Evolutionary conservation across 2,797 vertebrate genomes (phyloP).

Genomic region (Gymnocypris eckloni): DNA sequence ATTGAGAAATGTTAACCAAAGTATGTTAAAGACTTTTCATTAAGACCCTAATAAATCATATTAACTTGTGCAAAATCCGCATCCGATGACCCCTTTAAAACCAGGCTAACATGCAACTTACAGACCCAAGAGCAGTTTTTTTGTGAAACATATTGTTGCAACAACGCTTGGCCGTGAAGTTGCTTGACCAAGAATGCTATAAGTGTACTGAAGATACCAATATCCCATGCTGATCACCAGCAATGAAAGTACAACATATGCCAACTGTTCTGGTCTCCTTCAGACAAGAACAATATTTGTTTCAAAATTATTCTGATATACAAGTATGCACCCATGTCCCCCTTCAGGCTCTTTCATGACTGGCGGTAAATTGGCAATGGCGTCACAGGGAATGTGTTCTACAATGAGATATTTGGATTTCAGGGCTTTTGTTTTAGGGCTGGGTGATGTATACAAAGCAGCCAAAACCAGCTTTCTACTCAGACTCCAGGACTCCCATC

Average conservation of each 20-base stretch:
- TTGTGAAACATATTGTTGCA: background rate
- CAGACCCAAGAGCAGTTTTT: no score
- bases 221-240: background rate
- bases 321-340: slow-evolving; percentile 56
- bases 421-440: slow-evolving; percentile 54
- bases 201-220: background rate
- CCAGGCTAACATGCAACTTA: background rate
- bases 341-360: slow-evolving; percentile 51
- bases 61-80: no score
- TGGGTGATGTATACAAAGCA: slow-evolving; percentile 34
- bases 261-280: slow-evolving; percentile 25
- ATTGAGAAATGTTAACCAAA: no score
- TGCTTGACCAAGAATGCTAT: background rate
- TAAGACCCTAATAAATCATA: no score
- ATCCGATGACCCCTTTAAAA: background rate
- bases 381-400: slow-evolving; percentile 65
- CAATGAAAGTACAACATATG: background rate
- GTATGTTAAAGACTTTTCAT: no score
- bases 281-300: slow-evolving; percentile 56
- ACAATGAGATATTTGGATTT: slow-evolving; percentile 68
- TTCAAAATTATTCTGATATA: slow-evolving; percentile 58
- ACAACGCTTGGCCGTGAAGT: background rate
- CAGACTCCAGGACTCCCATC: slow-evolving; percentile 68
- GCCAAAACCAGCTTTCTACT: slow-evolving; percentile 74
- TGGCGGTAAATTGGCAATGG: slow-evolving; percentile 64